Percentiles rank a stretch among this genome's conserved stretches.
These are phyloP conservation scores for Umimayanthus chanpuru DNA, from an alignment of 92 coral and sea anemone species.

Conservation along the genomic window DNA sequence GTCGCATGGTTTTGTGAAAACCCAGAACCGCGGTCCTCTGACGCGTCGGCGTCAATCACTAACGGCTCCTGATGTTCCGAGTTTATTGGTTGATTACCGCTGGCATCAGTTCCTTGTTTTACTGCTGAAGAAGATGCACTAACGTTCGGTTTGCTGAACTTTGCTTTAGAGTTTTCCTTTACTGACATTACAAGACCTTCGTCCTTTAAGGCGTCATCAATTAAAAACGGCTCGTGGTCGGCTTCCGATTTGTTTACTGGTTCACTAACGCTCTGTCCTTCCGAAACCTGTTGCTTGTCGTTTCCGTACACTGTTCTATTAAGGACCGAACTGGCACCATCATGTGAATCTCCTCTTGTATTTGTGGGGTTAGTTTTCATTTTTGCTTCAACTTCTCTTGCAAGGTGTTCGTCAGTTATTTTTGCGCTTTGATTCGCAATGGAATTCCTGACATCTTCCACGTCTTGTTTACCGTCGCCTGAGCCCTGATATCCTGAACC, in stretches of 20 bases:
- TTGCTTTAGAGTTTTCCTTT: background rate
- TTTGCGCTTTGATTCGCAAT: background rate
- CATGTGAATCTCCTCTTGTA: background rate
- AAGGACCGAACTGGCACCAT: background rate
- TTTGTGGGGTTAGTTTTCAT: background rate
- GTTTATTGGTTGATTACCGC: background rate
- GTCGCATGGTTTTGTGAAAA: background rate
- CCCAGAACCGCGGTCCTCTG: background rate
- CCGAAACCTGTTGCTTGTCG: background rate
- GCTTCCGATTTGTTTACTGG: background rate
- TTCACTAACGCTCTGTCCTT: background rate
- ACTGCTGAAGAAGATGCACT: background rate
- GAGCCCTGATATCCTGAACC: constrained; percentile 15
- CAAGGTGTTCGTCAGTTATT: background rate
- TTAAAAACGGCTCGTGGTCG: background rate
- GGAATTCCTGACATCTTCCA: background rate
- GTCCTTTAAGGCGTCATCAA: background rate
- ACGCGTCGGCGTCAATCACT: background rate
- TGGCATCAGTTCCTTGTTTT: background rate
- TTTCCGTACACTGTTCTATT: background rate
- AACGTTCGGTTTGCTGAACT: background rate
- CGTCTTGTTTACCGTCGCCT: background rate
- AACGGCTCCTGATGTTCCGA: background rate
- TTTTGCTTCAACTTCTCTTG: background rate
- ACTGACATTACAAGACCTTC: background rate